Evolutionary conservation across 92 coral and sea anemone species (phyloP).

Genomic region (Epizoanthus rinbou): DNA sequence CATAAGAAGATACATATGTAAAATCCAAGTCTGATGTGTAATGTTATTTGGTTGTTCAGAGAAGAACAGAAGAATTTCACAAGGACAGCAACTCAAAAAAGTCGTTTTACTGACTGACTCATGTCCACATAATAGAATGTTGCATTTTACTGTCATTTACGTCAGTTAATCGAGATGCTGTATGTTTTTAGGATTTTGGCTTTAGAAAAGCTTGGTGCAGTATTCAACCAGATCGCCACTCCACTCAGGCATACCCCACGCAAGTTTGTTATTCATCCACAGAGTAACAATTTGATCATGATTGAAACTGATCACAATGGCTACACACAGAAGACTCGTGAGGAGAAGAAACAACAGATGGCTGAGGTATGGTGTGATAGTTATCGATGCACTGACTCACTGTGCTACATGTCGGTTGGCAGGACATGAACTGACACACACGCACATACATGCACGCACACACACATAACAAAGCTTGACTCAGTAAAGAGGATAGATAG

Average conservation of each 20-base stretch:
- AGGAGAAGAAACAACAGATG: slow-evolving; percentile 91
- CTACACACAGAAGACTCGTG: slow-evolving; percentile 79
- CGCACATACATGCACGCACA: no score
- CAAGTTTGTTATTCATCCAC: slow-evolving; percentile 92
- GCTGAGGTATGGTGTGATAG: slow-evolving; percentile 79
- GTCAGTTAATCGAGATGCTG: neutral
- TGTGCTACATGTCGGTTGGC: neutral
- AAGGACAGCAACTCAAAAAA: neutral
- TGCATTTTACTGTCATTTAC: no score
- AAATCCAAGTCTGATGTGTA: no score
- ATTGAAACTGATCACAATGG: slow-evolving; percentile 96
- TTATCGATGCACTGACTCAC: neutral
- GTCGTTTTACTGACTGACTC: no score
- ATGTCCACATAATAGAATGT: no score
- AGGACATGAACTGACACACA: neutral
- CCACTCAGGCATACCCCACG: slow-evolving; percentile 94
- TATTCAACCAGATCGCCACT: slow-evolving; percentile 97
- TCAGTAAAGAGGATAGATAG: no score
- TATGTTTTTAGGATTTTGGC: slow-evolving; percentile 80
- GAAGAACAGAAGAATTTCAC: no score
- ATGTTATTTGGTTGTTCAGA: no score
- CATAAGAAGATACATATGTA: no score
- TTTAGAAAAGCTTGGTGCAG: slow-evolving; percentile 96
- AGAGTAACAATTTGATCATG: slow-evolving; percentile 86
- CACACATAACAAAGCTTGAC: no score